Evolutionary conservation across 2,888 invertebrate genomes (phyloP).

Genomic region (Cataglyphis albicans): DNA sequence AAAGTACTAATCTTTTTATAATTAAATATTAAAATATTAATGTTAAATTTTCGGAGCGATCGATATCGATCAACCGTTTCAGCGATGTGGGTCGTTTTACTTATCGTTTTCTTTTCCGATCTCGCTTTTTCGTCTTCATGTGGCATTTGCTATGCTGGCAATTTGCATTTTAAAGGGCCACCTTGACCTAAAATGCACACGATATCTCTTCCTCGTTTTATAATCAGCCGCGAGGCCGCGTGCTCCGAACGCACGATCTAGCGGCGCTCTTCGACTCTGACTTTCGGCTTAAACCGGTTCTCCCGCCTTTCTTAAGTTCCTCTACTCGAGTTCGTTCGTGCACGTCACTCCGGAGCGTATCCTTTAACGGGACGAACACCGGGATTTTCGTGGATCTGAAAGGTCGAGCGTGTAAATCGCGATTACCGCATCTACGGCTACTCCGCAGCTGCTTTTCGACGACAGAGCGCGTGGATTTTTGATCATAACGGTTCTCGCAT

Average conservation of each 20-base stretch:
- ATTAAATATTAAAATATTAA: conserved; percentile 8
- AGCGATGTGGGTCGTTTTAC: background rate
- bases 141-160: background rate
- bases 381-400: conserved; percentile 66
- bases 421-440: conserved; percentile 50
- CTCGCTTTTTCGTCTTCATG: background rate
- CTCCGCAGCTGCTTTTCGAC: conserved; percentile 36
- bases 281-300: conserved; percentile 80
- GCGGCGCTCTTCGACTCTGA: conserved; percentile 59
- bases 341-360: conserved; percentile 69
- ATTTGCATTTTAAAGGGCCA: background rate
- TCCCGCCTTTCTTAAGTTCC: conserved; percentile 58
- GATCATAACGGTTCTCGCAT: background rate
- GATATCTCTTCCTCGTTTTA: conserved; percentile 20
- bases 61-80: background rate
- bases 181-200: conserved; percentile 25
- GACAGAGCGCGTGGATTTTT: conserved; percentile 16
- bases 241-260: conserved; percentile 54
- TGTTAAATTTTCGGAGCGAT: background rate
- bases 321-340: conserved; percentile 53
- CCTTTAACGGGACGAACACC: conserved; percentile 76
- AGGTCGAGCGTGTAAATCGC: conserved; percentile 63
- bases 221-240: conserved; percentile 56
- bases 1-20: background rate
- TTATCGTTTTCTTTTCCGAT: background rate